Conservation (phyloP, 1,140 invertebrate genomes). For the Pogonognathellus flavescens region DNA sequence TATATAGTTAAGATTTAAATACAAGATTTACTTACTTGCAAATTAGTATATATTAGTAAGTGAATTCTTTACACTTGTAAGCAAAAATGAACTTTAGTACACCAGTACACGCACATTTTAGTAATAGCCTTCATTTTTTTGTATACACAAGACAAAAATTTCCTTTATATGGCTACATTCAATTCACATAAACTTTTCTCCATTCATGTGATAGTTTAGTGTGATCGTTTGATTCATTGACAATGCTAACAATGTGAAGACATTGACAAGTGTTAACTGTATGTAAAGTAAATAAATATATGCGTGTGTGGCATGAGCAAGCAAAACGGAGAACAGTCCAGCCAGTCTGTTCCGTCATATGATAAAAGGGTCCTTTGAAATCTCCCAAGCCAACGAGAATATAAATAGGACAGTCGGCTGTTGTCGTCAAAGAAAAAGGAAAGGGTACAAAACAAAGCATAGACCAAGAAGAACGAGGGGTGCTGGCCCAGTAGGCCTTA, state of each 20-base stretch:
- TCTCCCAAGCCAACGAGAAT: not conserved
- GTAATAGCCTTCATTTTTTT: no score
- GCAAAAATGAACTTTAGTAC: no score
- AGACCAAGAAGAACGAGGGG: not conserved
- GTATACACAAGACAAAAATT: no score
- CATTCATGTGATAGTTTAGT: no score
- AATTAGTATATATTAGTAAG: no score
- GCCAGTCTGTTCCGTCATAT: not conserved
- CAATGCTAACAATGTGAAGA: not conserved
- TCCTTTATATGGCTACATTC: no score
- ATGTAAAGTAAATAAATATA: constrained; percentile 31
- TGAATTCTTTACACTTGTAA: no score
- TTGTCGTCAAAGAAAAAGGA: constrained; percentile 12
- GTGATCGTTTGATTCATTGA: no score
- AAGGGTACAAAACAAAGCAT: not conserved
- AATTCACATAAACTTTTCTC: no score
- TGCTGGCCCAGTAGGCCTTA: not conserved
- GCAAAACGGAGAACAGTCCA: not conserved
- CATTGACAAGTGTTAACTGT: constrained; percentile 26
- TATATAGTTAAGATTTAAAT: no score
- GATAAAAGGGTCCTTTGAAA: not conserved
- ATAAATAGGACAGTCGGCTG: constrained; percentile 9
- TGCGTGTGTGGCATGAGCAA: constrained; percentile 20
- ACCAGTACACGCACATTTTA: no score
- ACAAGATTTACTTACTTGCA: no score